Evolutionary conservation across 2,797 vertebrate genomes (phyloP).

Genomic region (Amphiprion clarkii): DNA sequence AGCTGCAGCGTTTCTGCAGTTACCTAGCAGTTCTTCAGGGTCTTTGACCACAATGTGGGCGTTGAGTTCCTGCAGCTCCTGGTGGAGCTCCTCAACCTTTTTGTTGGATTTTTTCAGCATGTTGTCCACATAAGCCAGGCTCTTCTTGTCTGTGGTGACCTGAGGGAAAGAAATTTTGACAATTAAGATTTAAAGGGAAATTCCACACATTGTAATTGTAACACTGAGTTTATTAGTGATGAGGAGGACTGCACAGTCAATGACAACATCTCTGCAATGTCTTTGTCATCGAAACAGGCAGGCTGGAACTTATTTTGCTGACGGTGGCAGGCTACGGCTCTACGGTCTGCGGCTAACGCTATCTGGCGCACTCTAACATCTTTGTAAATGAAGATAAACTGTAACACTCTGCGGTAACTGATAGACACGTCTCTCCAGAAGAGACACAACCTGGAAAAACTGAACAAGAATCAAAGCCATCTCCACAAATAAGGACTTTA

Average conservation of each 20-base stretch:
- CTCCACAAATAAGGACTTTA: too few species aligned
- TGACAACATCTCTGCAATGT: background rate
- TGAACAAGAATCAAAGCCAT: too few species aligned
- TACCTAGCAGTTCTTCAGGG: slow-evolving; percentile 96
- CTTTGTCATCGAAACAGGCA: too few species aligned
- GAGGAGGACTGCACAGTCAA: background rate
- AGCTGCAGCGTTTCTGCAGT: slow-evolving; percentile 20
- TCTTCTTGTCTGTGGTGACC: slow-evolving; percentile 99
- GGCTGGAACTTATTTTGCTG: too few species aligned
- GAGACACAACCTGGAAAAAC: too few species aligned
- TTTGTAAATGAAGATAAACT: too few species aligned
- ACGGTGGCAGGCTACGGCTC: too few species aligned
- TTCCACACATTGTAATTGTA: background rate
- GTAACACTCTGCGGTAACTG: too few species aligned
- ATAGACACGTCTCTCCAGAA: too few species aligned
- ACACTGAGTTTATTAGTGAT: background rate
- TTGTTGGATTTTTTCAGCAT: slow-evolving; percentile 99
- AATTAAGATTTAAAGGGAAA: background rate
- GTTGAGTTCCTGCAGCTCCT: slow-evolving; percentile 97
- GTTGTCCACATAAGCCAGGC: slow-evolving; percentile 98
- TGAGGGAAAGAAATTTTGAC: slow-evolving; percentile 28
- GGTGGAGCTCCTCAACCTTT: slow-evolving; percentile 97
- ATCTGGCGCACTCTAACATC: too few species aligned
- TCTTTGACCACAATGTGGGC: slow-evolving; percentile 98
- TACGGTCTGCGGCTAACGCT: too few species aligned